Percentiles rank a stretch among this genome's conserved stretches.
Conservation (phyloP, 2,888 invertebrate species). For the Cylloceria caligata region DNA sequence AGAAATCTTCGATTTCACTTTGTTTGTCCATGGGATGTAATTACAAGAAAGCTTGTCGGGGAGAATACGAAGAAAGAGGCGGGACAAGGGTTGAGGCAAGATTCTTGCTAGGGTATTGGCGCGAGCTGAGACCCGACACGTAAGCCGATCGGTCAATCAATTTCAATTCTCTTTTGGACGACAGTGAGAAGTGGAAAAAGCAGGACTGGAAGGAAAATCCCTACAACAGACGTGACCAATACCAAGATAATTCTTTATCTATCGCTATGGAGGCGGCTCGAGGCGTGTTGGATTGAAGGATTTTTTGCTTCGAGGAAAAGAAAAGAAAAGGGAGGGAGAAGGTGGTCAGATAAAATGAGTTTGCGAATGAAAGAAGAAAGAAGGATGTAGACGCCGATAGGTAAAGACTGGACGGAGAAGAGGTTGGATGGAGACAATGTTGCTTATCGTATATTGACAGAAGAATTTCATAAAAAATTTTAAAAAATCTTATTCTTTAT, state of each 20-base stretch:
- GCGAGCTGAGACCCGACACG: slow-evolving; percentile 37
- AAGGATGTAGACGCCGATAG: slow-evolving; percentile 1
- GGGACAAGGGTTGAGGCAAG: slow-evolving; percentile 34
- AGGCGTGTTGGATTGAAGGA: slow-evolving; percentile 64
- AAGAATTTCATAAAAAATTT: slow-evolving; percentile 22
- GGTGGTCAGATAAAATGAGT: slow-evolving; percentile 48
- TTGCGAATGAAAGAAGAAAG: slow-evolving; percentile 41
- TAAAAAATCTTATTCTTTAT: not conserved
- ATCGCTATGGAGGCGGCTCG: slow-evolving; percentile 38
- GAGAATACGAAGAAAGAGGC: slow-evolving; percentile 16
- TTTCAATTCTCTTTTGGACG: slow-evolving; percentile 69
- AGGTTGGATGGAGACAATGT: slow-evolving; percentile 17
- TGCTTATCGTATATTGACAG: slow-evolving; percentile 28
- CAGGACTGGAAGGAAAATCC: slow-evolving; percentile 31
- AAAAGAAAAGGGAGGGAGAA: slow-evolving; percentile 20
- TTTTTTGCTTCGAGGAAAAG: slow-evolving; percentile 57
- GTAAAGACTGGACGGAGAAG: slow-evolving; percentile 52
- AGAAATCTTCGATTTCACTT: slow-evolving; percentile 68
- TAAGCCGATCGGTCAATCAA: slow-evolving; percentile 72
- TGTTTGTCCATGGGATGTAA: slow-evolving; percentile 70
- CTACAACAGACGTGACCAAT: slow-evolving; percentile 60
- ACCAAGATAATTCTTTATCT: slow-evolving; percentile 66
- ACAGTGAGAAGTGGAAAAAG: slow-evolving; percentile 58
- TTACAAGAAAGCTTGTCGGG: slow-evolving; percentile 59
- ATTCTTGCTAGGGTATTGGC: slow-evolving; percentile 54